phyloP scores from a whole-genome alignment of 2,797 vertebrate species.

The Chaunax sp. region DNA sequence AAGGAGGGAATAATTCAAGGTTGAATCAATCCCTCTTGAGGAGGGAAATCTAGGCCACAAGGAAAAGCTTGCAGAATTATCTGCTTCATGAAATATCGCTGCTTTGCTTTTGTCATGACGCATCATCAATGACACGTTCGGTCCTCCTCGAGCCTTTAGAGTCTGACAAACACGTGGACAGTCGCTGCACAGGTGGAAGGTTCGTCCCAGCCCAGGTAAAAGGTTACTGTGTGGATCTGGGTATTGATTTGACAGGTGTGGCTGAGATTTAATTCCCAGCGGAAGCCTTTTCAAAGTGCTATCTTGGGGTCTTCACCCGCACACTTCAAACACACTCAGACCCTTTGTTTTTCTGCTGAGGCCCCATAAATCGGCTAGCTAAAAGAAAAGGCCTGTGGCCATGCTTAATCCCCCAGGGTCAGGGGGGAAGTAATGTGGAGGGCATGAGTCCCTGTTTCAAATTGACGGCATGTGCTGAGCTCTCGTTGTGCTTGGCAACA shows the following conservation, averaged over 20 bases:
- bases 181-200: slow-evolving; percentile 42
- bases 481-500: slow-evolving; percentile 54
- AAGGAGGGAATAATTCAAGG: slow-evolving; percentile 80
- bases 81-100: slow-evolving; percentile 64
- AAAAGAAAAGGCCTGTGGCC: slow-evolving; percentile 63
- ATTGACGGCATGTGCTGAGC: slow-evolving; percentile 28
- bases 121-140: slow-evolving; percentile 84
- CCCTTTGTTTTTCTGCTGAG: slow-evolving; percentile 75
- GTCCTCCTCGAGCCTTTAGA: slow-evolving; percentile 53
- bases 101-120: slow-evolving; percentile 78
- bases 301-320: slow-evolving; percentile 71
- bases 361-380: slow-evolving; percentile 72
- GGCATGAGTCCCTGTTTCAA: slow-evolving; percentile 53
- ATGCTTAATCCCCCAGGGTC: slow-evolving; percentile 69
- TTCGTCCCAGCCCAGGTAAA: slow-evolving; percentile 38
- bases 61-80: slow-evolving; percentile 49
- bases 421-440: slow-evolving; percentile 35
- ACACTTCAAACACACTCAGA: slow-evolving; percentile 75
- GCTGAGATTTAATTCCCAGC: slow-evolving; percentile 68
- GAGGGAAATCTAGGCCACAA: slow-evolving; percentile 73
- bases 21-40: slow-evolving; percentile 69
- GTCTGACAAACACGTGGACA: slow-evolving; percentile 13
- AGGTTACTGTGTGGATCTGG: slow-evolving; percentile 53
- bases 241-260: slow-evolving; percentile 63
- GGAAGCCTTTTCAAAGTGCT: slow-evolving; percentile 68